Evolutionary conservation across 2,113 vertebrate genomes (phyloP).

Genomic region (Apodemus sylvaticus): DNA sequence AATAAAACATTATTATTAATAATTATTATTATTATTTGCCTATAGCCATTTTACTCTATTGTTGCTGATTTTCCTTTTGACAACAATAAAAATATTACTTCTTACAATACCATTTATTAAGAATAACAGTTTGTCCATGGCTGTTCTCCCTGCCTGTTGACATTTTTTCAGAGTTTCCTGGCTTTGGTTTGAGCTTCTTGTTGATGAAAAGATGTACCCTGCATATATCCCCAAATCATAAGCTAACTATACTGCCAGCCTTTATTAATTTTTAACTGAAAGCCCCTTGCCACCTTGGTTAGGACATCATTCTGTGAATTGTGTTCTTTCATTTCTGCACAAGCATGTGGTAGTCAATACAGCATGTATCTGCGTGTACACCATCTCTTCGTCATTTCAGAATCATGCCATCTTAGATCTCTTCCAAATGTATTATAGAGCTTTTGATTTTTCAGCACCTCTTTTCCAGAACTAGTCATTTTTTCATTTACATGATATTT

Average conservation of each 20-base stretch:
- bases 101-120: conserved; percentile 38
- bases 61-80: conserved; percentile 20
- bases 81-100: conserved; percentile 1
- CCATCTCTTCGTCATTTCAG: not conserved
- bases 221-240: conserved; percentile 7
- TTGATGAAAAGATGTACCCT: conserved; percentile 48
- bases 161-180: conserved; percentile 27
- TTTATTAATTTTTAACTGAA: conserved; percentile 24
- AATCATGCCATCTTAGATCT: not conserved
- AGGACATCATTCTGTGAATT: not conserved
- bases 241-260: conserved; percentile 33
- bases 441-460: not conserved
- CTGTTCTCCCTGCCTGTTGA: not conserved
- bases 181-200: conserved; percentile 42
- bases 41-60: not conserved
- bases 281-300: not conserved
- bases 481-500: conserved; percentile 38
- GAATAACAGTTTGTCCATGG: conserved; percentile 4
- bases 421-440: conserved; percentile 7
- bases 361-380: not conserved
- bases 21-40: not conserved
- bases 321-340: not conserved
- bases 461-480: not conserved
- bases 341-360: not conserved
- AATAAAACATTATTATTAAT: not conserved